Evolutionary conservation across 2,888 invertebrate species (phyloP), one percentile per base, ranked within the genome.

Genomic region (Fragum whitleyi): DNA sequence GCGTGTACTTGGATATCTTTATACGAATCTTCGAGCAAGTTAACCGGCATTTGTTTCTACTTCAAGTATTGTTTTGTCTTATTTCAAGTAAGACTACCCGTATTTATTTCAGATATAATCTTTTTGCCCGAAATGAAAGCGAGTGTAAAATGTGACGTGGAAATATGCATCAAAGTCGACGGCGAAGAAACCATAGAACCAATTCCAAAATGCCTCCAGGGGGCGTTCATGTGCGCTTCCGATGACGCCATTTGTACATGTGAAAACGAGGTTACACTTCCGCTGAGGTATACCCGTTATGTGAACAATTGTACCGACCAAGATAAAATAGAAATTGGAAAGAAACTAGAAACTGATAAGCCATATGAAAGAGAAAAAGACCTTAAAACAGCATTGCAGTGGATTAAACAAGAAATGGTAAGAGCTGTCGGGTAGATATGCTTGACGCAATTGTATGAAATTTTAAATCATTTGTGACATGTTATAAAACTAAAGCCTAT

Each of bases 381-480:
- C 70, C 67, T 92, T 7, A 69, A 77, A 14, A 87, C 86, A 2
- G 91, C 91, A 16, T 74, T 92, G 7, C 83, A 86, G 51, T 92
- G 91, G 91, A 90, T 92, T 21, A 89, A 89, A 74, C 90, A 92
- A 84, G 90, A 91, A 88, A 90, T 91, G 53, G 91, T 92, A 86
- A 89, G 62, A 55, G 36, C 5, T 36, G 32, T 36, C 9, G 32
- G 32, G 3, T 36, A n/a, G 21, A 0, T 39, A n/a, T n/a, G n/a
- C n/a, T n/a, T n/a, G n/a, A n/a, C n/a, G n/a, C n/a, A n/a, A n/a
- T n/a, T n/a, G n/a, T n/a, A n/a, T n/a, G n/a, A n/a, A n/a, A n/a
- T n/a, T n/a, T n/a, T n/a, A n/a, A n/a, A n/a, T n/a, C n/a, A n/a
- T n/a, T n/a, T n/a, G n/a, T n/a, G n/a, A n/a, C n/a, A n/a, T n/a